A percentile compares a stretch with the other conserved stretches of the same genome.
phyloP scores from a whole-genome alignment of 1,140 invertebrate genomes.

The Colletes gigas region DNA sequence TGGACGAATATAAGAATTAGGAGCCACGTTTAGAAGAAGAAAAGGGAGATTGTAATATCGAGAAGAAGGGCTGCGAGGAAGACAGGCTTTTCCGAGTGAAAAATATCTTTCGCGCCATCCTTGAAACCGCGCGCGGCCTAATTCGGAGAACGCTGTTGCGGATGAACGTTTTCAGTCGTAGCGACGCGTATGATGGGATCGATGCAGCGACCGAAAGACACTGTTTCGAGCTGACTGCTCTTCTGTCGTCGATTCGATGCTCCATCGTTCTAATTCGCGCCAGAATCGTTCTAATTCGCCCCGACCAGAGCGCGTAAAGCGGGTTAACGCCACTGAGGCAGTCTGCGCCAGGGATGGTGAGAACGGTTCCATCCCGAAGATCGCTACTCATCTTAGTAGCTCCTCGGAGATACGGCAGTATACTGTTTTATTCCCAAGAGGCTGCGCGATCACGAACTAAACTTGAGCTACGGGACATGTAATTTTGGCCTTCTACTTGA shows the following conservation, averaged over 20 bases:
- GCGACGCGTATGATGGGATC: not conserved
- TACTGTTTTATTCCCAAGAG: conserved; percentile 63
- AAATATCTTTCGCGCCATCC: too few relatives aligned
- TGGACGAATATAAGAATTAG: too few relatives aligned
- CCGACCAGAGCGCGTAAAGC: conserved; percentile 11
- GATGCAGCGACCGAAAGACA: not conserved
- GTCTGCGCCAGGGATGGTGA: conserved; percentile 7
- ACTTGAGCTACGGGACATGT: conserved; percentile 68
- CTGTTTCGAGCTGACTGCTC: not conserved
- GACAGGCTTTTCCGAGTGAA: too few relatives aligned
- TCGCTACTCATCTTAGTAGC: conserved; percentile 61
- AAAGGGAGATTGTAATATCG: too few relatives aligned
- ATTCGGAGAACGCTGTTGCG: too few relatives aligned
- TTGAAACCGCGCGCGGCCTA: too few relatives aligned
- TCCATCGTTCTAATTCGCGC: conserved; percentile 1
- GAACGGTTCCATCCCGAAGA: conserved; percentile 26
- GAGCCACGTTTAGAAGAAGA: too few relatives aligned
- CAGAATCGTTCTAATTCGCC: not conserved
- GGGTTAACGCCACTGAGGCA: not conserved
- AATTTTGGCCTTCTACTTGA: conserved; percentile 67
- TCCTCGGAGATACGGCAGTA: conserved; percentile 55
- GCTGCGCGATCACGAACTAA: conserved; percentile 66
- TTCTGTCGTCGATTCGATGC: not conserved
- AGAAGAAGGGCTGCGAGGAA: too few relatives aligned
- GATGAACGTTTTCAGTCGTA: not conserved